Evolutionary conservation across 2,797 vertebrate species (phyloP).

Genomic region (Tokudaia tokunoshimensis): DNA sequence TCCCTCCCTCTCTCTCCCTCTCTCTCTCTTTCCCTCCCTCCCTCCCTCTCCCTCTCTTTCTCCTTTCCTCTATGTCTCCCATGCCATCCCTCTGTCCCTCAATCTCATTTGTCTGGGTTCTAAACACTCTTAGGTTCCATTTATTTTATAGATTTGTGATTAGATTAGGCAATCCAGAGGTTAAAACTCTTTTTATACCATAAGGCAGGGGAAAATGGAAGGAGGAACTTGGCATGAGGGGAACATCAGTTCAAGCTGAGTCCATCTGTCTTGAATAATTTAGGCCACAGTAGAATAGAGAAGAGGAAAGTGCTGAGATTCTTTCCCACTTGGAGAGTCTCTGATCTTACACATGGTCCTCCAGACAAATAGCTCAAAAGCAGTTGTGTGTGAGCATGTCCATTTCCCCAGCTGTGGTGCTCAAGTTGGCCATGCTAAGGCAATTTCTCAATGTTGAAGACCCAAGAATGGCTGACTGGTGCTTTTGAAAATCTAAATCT

Average conservation of each 20-base stretch:
- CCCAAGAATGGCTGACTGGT: neutral
- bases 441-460: neutral
- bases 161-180: constrained; percentile 32
- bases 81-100: neutral
- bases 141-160: constrained; percentile 62
- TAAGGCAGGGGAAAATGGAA: neutral
- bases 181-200: constrained; percentile 54
- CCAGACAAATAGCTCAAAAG: constrained; percentile 49
- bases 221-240: constrained; percentile 66
- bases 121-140: constrained; percentile 51
- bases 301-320: constrained; percentile 68
- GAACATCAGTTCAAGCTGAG: constrained; percentile 49
- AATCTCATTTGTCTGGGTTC: constrained; percentile 12
- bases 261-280: constrained; percentile 76
- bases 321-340: constrained; percentile 66
- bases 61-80: neutral
- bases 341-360: constrained; percentile 66
- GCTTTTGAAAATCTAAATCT: neutral
- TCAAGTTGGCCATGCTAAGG: neutral
- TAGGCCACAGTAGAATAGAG: constrained; percentile 51
- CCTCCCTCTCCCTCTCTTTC: neutral
- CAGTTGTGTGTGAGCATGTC: constrained; percentile 23
- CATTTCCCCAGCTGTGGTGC: neutral
- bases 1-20: neutral
- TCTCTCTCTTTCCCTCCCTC: neutral